phyloP scores from a whole-genome alignment of 2,888 invertebrate species.

The Nysson spinosus region DNA sequence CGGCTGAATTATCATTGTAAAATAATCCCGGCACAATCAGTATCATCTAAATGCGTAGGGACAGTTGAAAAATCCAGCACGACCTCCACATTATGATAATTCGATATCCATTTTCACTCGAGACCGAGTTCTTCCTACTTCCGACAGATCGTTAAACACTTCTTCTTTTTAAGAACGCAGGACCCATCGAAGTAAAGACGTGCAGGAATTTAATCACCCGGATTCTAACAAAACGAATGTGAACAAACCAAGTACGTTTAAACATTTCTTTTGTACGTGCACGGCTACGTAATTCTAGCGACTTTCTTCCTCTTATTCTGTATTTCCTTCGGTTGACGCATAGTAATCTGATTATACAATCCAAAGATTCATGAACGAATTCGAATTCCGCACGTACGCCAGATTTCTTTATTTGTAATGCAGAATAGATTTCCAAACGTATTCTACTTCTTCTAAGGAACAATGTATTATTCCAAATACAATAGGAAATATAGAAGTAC shows the following conservation, averaged over 20 bases:
- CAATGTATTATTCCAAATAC: no score
- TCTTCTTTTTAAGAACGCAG: conserved; percentile 25
- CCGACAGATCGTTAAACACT: conserved; percentile 46
- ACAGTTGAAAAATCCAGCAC: conserved; percentile 5
- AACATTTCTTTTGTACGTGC: no score
- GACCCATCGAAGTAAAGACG: conserved; percentile 20
- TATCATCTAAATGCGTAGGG: conserved; percentile 11
- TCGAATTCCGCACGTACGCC: no score
- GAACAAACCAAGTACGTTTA: no score
- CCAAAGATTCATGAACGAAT: no score
- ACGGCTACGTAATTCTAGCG: not conserved
- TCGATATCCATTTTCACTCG: conserved; percentile 23
- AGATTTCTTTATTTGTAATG: no score
- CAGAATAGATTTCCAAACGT: no score
- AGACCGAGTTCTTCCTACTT: conserved; percentile 47
- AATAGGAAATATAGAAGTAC: no score
- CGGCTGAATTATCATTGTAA: conserved; percentile 1
- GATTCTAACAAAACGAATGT: not conserved
- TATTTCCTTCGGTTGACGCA: not conserved
- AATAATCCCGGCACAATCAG: conserved; percentile 15
- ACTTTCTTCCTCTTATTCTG: not conserved
- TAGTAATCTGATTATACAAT: no score
- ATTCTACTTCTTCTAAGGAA: no score
- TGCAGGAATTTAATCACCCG: conserved; percentile 25
- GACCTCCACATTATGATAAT: conserved; percentile 57